Evolutionary conservation across 2,113 vertebrate species (phyloP).

Genomic region (Carassius auratus): DNA sequence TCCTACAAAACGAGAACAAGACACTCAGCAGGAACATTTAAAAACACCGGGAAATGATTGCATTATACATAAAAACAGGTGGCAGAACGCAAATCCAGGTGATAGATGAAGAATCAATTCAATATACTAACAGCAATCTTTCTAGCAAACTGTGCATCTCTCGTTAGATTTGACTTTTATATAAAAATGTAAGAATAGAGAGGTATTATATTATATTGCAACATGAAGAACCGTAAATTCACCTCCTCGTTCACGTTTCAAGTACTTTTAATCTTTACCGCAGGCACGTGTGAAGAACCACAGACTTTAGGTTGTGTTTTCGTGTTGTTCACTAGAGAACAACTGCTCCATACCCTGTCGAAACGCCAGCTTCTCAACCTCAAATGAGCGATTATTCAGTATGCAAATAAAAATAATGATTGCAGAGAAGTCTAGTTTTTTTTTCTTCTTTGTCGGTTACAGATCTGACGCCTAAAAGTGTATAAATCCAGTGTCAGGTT

Average conservation of each 20-base stretch:
- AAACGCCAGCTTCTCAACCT: conserved; percentile 1
- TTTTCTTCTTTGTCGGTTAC: background rate
- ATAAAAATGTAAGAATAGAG: conserved; percentile 48
- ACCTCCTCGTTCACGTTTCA: conserved; percentile 34
- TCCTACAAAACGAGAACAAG: conserved; percentile 43
- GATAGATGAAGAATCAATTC: conserved; percentile 1
- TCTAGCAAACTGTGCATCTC: conserved; percentile 44
- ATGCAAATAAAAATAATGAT: conserved; percentile 13
- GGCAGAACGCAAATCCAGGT: conserved; percentile 3
- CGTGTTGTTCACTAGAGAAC: background rate
- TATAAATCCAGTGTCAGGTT: conserved; percentile 28
- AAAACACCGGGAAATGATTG: background rate
- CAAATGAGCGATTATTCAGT: conserved; percentile 28
- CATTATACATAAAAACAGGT: conserved; percentile 2
- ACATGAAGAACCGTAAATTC: conserved; percentile 43
- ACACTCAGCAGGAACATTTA: background rate
- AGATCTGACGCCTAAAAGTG: background rate
- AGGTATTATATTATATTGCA: conserved; percentile 51
- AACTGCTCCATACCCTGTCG: background rate
- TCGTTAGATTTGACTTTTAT: conserved; percentile 26
- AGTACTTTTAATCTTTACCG: conserved; percentile 44
- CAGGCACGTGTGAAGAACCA: conserved; percentile 48
- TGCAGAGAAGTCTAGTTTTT: background rate
- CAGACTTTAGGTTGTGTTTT: conserved; percentile 5
- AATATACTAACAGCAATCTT: conserved; percentile 4